Evolutionary conservation across 53 echinoderm and acorn worm species (phyloP), one percentile per base, ranked within the genome.

Genomic region (Echinarachnius parma): DNA sequence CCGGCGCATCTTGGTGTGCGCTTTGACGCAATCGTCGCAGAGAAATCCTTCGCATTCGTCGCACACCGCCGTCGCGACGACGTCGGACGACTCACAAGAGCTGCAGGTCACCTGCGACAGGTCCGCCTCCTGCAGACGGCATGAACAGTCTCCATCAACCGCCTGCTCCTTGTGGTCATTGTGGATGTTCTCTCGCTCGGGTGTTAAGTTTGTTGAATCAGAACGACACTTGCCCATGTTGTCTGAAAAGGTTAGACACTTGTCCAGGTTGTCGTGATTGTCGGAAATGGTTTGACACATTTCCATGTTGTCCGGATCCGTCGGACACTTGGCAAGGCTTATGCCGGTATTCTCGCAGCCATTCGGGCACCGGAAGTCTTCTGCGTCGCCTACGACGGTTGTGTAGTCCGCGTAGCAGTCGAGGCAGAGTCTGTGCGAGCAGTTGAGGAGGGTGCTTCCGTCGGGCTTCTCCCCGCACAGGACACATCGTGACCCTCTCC

Each of bases 1-100:
- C 24, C 70, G 70, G 14, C 53, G 70, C 1, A 69, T 23, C n/a
- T 69, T 69, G 31, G 52, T 18, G 53, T 69, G 70, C 2, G 70
- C 70, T 14, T 15, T 11, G 24, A 53, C 53, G 53, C 70, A 69
- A 22, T 69, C 70, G 11, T 53, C 54, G 35, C 70, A 69, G 1
- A 69, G 34, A 25, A 69, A 69, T 3, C 70, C 70, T 22, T 53
- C 53, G 18, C 70, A 69, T 34, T 69, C 70, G 53, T 69, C 70
- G n/a, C 70, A 69, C 23, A 33, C 50, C 9, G 70, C 52, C 20
- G 53, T 53, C 18, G 70, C 70, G 14, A 69, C 53, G 3, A 35
- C 70, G n/a, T 69, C 70, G 4, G 5, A 10, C 19, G 53, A 30
- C 32, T 69, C 70, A 26, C 70, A 69, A 8, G 70, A 69, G 34